A percentile compares a stretch with the other conserved stretches of the same genome.
Evolutionary conservation across 2,113 vertebrate genomes (phyloP).

Genomic region (Lepus timidus): DNA sequence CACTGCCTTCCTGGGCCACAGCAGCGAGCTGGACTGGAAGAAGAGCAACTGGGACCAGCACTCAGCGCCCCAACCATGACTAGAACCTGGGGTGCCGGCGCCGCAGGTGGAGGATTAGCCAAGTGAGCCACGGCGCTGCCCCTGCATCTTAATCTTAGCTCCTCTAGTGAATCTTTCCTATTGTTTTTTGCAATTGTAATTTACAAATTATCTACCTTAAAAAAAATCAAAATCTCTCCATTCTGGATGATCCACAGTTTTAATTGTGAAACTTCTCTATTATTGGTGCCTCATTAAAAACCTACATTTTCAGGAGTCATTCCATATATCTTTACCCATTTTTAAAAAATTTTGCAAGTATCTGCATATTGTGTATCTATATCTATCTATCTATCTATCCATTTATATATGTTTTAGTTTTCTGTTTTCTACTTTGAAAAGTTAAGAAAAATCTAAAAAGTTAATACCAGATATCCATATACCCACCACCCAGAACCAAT

Average conservation of each 20-base stretch:
- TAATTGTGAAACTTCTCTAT: not conserved
- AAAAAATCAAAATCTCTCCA: not conserved
- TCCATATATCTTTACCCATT: not conserved
- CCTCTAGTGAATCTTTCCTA: not conserved
- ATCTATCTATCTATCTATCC: not conserved
- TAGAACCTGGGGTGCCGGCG: too few relatives aligned
- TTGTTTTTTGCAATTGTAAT: not conserved
- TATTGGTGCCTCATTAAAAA: not conserved
- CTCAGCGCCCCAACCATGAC: too few relatives aligned
- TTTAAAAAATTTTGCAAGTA: not conserved
- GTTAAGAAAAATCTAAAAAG: not conserved
- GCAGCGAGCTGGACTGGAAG: too few relatives aligned
- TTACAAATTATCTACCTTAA: not conserved
- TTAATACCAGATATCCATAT: not conserved
- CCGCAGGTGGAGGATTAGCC: too few relatives aligned
- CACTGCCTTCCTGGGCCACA: too few relatives aligned
- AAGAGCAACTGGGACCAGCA: too few relatives aligned
- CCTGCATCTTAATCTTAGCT: not conserved
- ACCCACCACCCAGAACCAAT: not conserved
- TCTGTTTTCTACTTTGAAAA: conserved; percentile 13
- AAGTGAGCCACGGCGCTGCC: too few relatives aligned
- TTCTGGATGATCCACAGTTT: not conserved
- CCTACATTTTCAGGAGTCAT: not conserved
- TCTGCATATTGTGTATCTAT: not conserved
- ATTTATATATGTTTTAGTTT: not conserved